phyloP scores from a whole-genome alignment of 2,113 vertebrate genomes.

The Mastomys coucha region DNA sequence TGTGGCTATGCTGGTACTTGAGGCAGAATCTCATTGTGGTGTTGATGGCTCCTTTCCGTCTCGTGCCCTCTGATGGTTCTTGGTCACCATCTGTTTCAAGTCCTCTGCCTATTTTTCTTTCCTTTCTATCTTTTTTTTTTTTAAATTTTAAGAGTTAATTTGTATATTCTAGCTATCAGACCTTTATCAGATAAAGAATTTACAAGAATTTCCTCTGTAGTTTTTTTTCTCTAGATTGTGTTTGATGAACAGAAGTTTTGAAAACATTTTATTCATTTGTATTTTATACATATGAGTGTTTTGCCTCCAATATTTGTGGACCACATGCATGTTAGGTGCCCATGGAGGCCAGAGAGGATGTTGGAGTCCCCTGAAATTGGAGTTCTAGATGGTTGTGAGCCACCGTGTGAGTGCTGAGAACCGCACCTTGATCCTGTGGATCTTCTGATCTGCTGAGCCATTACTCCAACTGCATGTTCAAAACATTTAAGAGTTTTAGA shows the following conservation, averaged over 20 bases:
- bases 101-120: neutral
- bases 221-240: neutral
- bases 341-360: neutral
- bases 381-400: neutral
- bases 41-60: neutral
- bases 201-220: neutral
- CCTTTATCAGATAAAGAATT: neutral
- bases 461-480: neutral
- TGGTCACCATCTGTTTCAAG: neutral
- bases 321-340: neutral
- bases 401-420: neutral
- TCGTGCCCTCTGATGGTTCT: neutral
- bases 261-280: neutral
- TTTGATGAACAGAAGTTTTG: neutral
- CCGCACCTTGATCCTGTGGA: neutral
- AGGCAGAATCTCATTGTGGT: neutral
- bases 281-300: neutral
- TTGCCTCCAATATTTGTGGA: neutral
- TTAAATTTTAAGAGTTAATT: neutral
- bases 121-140: neutral
- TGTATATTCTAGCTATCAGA: conserved; percentile 28
- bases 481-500: no score
- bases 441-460: neutral
- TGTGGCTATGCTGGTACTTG: neutral
- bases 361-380: neutral